These are phyloP conservation scores for Rhombomys opimus DNA, from an alignment of 2,113 vertebrate genomes.

Conservation along the genomic window DNA sequence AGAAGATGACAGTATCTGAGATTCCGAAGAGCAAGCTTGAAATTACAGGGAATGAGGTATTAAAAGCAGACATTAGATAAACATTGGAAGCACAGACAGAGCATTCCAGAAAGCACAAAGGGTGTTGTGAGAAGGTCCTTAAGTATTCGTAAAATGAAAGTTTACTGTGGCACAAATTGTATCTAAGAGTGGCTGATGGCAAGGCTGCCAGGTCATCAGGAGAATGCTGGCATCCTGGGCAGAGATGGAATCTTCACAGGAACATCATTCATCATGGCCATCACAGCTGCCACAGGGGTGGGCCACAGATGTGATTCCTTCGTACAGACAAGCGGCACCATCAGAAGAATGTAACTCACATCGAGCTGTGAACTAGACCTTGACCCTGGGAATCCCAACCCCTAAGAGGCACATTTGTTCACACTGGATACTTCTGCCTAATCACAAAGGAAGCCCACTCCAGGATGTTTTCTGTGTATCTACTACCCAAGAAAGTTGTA, in stretches of 20 bases:
- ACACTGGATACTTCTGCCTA: not conserved
- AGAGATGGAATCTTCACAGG: not conserved
- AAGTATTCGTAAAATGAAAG: not conserved
- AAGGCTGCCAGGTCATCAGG: not conserved
- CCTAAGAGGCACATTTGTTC: not conserved
- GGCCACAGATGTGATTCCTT: accelerated
- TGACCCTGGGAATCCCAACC: not conserved
- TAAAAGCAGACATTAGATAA: not conserved
- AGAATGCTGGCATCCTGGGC: accelerated
- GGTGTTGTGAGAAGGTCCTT: no score
- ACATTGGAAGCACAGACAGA: not conserved
- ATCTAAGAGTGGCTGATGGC: not conserved
- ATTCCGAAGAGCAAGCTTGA: not conserved
- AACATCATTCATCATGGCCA: not conserved
- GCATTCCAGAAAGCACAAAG: not conserved
- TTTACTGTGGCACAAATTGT: not conserved
- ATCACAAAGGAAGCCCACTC: not conserved
- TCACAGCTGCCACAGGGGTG: not conserved
- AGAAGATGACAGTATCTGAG: not conserved
- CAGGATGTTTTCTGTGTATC: not conserved
- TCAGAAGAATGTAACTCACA: not conserved
- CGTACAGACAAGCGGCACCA: not conserved
- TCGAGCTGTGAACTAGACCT: not conserved
- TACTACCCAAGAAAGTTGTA: not conserved
- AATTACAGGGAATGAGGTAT: not conserved